Evolutionary conservation across 1,140 invertebrate genomes (phyloP), one percentile per base, ranked within the genome.

Genomic region (Choristoneura fumiferana): DNA sequence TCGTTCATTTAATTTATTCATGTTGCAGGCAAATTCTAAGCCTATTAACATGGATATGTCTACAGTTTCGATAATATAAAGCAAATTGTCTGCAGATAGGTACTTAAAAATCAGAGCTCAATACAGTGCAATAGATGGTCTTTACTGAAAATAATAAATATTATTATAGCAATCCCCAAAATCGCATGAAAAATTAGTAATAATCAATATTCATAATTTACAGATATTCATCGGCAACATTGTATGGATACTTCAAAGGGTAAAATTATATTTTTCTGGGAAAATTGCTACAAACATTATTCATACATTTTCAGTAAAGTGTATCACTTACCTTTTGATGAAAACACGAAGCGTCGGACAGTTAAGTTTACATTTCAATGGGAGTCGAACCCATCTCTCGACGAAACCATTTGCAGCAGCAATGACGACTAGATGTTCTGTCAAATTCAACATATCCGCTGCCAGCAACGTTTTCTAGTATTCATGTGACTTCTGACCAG

Each of bases 41-140:
- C 43, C 22, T 29, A 4, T 49, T 22, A 49, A 49, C 12, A 49
- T 49, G 18, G 43, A 49, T 49, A 49, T 6, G 22, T 49, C 43
- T 12, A 22, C 8, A 29, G 6, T 2, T 2, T 29, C 22, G 22
- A 29, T n/a, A 49, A 49, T 18, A 49, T 0, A 49, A 12, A 5
- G 2, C 22, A 29, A 29, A 6, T 49, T 13, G 10, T n/a, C 22
- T 49, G 18, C 22, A 17, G 18, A 49, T 33, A 49, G 18, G 22
- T n/a, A 29, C 22, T 49, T 49, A 22, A 49, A 17, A 12, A 49
- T 33, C 40, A 49, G 17, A 49, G 43, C 43, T 29, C 8, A 8
- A 1, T 9, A 29, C 8, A 8, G 0, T 9, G 12, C 4, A 49
- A 1, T 29, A 49, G 17, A 12, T n/a, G n/a, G n/a, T n/a, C n/a